Evolutionary conservation across 2,797 vertebrate genomes (phyloP).

Genomic region (Brachyalestes nurse): DNA sequence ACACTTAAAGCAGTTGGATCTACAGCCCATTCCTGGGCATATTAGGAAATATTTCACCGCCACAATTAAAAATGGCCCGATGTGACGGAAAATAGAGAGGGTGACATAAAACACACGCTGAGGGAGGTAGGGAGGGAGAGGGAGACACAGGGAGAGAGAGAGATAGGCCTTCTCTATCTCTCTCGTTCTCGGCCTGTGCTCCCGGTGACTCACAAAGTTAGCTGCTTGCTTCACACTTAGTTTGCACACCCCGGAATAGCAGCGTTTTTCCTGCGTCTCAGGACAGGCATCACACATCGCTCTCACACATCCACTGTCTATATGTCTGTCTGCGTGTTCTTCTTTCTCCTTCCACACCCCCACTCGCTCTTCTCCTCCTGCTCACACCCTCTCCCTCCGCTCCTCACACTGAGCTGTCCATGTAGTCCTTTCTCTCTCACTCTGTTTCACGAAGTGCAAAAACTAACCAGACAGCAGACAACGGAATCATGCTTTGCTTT

Average conservation of each 20-base stretch:
- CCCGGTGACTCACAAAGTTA: conserved; percentile 49
- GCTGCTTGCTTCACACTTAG: conserved; percentile 56
- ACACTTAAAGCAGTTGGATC: not conserved
- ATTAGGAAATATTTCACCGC: conserved; percentile 21
- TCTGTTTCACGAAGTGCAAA: not conserved
- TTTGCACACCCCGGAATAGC: conserved; percentile 52
- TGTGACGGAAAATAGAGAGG: conserved; percentile 15
- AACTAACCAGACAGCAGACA: not conserved
- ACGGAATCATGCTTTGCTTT: not conserved
- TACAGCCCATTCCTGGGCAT: conserved; percentile 3
- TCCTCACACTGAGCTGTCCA: not conserved
- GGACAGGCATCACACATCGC: conserved; percentile 50
- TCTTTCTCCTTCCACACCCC: conserved; percentile 10
- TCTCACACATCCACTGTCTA: conserved; percentile 42
- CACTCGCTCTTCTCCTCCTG: conserved; percentile 10
- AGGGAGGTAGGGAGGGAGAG: not conserved
- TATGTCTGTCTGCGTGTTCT: conserved; percentile 36
- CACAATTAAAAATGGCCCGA: conserved; percentile 9
- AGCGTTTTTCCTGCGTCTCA: conserved; percentile 48
- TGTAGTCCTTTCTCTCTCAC: not conserved
- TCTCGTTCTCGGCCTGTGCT: conserved; percentile 24
- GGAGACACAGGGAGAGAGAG: conserved; percentile 28
- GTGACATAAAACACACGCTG: conserved; percentile 23
- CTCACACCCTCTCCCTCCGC: not conserved
- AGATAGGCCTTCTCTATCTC: conserved; percentile 38